Evolutionary conservation across 2,113 vertebrate species (phyloP), one percentile per base, ranked within the genome.

Genomic region (Vulpes ferrilata): DNA sequence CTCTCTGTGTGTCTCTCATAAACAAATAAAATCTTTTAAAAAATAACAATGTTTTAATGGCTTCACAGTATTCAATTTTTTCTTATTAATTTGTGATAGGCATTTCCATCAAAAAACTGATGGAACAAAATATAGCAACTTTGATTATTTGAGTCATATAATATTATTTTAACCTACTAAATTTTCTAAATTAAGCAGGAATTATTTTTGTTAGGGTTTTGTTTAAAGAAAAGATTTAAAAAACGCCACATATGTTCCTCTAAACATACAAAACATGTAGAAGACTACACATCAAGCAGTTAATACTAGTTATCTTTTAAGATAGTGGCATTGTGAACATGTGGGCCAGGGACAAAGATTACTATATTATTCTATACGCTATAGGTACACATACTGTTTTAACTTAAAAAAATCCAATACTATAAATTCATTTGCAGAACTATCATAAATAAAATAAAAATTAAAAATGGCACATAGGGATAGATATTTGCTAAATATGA

Each of bases 41-140:
- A 43, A 43, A 43, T 43, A 43, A 43, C 43, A 43, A 43, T 43
- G 43, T 43, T 43, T 82, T 67, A 84, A 84, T 73, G 48, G 60
- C 2, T 92, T 78, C 32, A 38, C 3, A 57, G 53, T 25, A 64
- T 89, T 71, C 17, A 73, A 53, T 84, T 90, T 78, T 91, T 35
- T 57, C 11, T 57, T 74, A 53, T 84, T 88, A 78, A 30, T 32
- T 25, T 10, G 19, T 5, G 12, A 90, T 88, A 96, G n/a, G 22
- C 62, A 74, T 81, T 88, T 82, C 12, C 83, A 73, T 19, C 90
- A 73, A 96, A 88, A 95, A 60, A 19, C 27, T 86, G 94, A 64
- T 13, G 27, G 71, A 71, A 90, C 51, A 90, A 62, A 91, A 95
- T 51, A 86, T 0, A 90, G 23, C 5, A 82, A 51, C 15, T 87